Conservation (phyloP, 2,888 invertebrate species). For the Anticlea derivata region DNA sequence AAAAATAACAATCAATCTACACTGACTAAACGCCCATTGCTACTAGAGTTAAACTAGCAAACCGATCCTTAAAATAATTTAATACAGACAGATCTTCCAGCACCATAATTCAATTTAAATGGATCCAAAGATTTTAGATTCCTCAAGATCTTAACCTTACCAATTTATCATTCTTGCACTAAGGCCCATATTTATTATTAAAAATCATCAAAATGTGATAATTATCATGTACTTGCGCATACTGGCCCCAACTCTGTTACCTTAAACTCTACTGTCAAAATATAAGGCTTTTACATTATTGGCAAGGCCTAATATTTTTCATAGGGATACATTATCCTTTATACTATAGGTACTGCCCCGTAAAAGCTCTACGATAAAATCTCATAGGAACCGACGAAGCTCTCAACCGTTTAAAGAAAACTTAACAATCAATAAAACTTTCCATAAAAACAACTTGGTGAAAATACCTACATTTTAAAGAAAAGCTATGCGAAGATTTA, state of each 20-base stretch:
- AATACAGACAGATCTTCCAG: constrained; percentile 80
- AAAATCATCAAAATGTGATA: constrained; percentile 37
- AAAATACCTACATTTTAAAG: constrained; percentile 43
- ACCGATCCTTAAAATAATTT: constrained; percentile 55
- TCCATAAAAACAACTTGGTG: constrained; percentile 62
- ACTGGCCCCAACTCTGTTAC: constrained; percentile 70
- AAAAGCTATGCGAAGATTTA: constrained; percentile 49
- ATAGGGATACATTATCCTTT: constrained; percentile 51
- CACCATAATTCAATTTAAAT: constrained; percentile 64
- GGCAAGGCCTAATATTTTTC: constrained; percentile 62
- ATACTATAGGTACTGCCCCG: constrained; percentile 41
- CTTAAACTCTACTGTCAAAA: constrained; percentile 63
- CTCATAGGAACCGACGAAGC: constrained; percentile 64
- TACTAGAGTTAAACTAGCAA: constrained; percentile 44
- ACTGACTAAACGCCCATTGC: constrained; percentile 55
- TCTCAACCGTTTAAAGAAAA: constrained; percentile 52
- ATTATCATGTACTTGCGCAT: constrained; percentile 43
- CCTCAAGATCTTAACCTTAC: constrained; percentile 42
- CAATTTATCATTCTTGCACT: constrained; percentile 41
- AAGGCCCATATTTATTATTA: constrained; percentile 40
- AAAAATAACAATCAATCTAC: constrained; percentile 56
- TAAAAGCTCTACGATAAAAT: constrained; percentile 52
- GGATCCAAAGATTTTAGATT: constrained; percentile 49
- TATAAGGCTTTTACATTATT: constrained; percentile 63
- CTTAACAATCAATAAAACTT: constrained; percentile 70